These are phyloP conservation scores for Agonopterix arenella DNA, from an alignment of 2,888 invertebrate species.

Conservation along the genomic window DNA sequence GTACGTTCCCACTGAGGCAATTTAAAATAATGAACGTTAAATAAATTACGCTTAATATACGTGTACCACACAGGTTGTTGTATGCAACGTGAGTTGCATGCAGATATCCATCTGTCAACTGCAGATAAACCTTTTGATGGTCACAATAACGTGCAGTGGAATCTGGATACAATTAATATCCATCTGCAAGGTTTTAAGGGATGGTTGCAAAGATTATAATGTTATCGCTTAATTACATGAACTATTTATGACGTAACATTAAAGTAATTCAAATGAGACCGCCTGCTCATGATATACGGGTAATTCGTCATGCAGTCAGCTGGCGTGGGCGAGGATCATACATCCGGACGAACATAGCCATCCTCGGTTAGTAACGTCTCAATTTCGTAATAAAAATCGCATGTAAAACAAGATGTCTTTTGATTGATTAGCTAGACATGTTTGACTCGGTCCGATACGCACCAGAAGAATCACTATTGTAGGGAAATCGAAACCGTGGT, in stretches of 20 bases:
- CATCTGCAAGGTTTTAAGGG: too few relatives aligned
- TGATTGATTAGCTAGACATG: constrained; percentile 60
- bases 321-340: too few relatives aligned
- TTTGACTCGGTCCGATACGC: constrained; percentile 63
- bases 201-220: too few relatives aligned
- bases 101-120: constrained; percentile 1
- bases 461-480: constrained; percentile 52
- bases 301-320: too few relatives aligned
- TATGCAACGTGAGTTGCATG: constrained; percentile 23
- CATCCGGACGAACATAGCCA: not conserved
- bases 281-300: too few relatives aligned
- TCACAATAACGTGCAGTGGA: too few relatives aligned
- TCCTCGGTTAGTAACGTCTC: constrained; percentile 36
- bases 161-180: too few relatives aligned
- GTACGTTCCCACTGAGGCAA: constrained; percentile 27
- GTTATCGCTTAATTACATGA: too few relatives aligned
- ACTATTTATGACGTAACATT: too few relatives aligned
- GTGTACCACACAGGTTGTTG: constrained; percentile 21
- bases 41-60: constrained; percentile 22
- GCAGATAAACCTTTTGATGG: not conserved
- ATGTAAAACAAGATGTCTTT: constrained; percentile 50
- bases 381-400: constrained; percentile 48
- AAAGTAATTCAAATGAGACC: too few relatives aligned
- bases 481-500: constrained; percentile 59
- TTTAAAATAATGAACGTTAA: constrained; percentile 39